Conservation (phyloP, 2,888 invertebrate species). For the Agriopis aurantiaria region DNA sequence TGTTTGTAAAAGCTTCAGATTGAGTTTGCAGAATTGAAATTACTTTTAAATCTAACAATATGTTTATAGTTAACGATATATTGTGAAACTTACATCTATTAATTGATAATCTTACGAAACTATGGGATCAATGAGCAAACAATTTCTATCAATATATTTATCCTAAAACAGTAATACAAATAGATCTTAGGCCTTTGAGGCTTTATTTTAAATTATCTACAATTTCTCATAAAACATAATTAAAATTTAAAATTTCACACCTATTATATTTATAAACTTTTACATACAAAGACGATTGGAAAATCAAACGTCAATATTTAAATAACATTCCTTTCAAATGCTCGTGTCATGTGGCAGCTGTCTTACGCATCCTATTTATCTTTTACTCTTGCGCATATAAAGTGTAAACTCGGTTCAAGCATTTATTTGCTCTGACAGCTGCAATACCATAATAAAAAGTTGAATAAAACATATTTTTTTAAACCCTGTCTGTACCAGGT, state of each 20-base stretch:
- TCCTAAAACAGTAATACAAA: background rate
- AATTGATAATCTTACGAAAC: conserved; percentile 20
- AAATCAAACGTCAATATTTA: background rate
- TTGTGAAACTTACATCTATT: background rate
- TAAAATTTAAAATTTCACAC: too few species aligned
- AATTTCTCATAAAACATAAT: background rate
- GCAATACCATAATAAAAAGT: too few species aligned
- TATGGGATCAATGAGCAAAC: conserved; percentile 24
- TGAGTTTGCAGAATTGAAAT: background rate
- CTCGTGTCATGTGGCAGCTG: background rate
- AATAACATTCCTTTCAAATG: background rate
- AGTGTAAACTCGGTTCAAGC: too few species aligned
- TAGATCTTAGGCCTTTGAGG: background rate
- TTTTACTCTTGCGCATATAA: background rate
- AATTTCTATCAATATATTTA: conserved; percentile 1
- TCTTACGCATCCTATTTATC: background rate
- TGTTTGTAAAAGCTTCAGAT: background rate
- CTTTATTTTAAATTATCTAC: background rate
- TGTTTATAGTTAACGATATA: too few species aligned
- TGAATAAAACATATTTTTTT: too few species aligned
- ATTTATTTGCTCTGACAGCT: too few species aligned
- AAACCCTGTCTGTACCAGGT: too few species aligned
- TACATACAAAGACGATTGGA: background rate
- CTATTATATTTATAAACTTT: background rate
- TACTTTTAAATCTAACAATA: background rate